Conservation (phyloP, 1,140 invertebrate genomes). For the Scylla paramamosain region DNA sequence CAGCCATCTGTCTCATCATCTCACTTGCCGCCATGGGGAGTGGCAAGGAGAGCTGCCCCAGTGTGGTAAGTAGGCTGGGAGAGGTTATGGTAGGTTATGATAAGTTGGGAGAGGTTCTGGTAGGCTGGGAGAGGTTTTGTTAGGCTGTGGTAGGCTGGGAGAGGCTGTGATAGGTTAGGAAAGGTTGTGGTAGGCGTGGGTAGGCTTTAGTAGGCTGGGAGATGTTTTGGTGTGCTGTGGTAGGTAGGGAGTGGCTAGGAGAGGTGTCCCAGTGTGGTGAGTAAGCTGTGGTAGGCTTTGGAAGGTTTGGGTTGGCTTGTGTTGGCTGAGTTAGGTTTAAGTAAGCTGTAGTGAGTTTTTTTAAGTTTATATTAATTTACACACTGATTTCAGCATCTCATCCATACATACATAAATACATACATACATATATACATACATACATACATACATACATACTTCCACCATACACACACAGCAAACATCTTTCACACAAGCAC, state of each 20-base stretch:
- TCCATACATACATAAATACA: too few species aligned
- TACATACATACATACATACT: not conserved
- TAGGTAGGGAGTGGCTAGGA: constrained; percentile 41
- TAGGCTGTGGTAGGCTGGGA: not conserved
- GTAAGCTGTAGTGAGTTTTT: not conserved
- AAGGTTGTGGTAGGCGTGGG: not conserved
- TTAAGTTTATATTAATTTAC: not conserved
- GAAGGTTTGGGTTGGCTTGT: not conserved
- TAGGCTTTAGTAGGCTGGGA: not conserved
- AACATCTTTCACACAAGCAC: not conserved
- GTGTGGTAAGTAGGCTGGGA: constrained; percentile 46
- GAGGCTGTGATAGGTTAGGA: not conserved
- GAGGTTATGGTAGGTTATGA: not conserved
- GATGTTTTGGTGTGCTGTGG: not conserved
- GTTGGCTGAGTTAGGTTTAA: not conserved
- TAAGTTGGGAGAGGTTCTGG: not conserved
- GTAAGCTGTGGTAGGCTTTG: not conserved
- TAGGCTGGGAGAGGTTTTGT: not conserved
- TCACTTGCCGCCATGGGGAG: constrained; percentile 44
- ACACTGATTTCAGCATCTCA: not conserved
- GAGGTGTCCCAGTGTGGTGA: constrained; percentile 61
- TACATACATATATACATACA: not conserved
- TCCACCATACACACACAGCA: not conserved
- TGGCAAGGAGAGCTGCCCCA: constrained; percentile 59
- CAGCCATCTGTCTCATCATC: constrained; percentile 8